Evolutionary conservation across 1,140 invertebrate species (phyloP), one percentile per base, ranked within the genome.

Genomic region (Macrocentrus cingulum): DNA sequence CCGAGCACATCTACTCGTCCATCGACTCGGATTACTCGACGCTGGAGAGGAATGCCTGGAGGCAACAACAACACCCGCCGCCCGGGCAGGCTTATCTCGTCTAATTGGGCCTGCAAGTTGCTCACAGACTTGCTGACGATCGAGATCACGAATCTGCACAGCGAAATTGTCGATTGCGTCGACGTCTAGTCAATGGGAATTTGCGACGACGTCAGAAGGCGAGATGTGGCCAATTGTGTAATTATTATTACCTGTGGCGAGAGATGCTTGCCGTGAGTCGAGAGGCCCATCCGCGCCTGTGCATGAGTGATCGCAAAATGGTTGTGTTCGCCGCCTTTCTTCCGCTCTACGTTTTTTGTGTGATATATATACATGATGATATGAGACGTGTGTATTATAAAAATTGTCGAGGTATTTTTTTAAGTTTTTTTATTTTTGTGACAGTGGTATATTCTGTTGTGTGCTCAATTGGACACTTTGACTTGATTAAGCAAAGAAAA

Each of bases 1-100:
- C 89, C 54, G 91, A 92, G 79, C 91, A 92, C 76, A 92, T 92
- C 66, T 92, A 92, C 71, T 91, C 90, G 22, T 91, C 89, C 65
- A 92, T 92, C 75, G 91, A 92, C 75, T 91, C 90, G 55, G 90
- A 92, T 72, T 91, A 92, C 66, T 85, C 84, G 58, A 84, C 83
- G 20, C 67, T 84, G 11, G 81, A 84, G 68, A 75, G 80, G 62
- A 81, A 76, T 50, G 73, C 74, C 48, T 77, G 80, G 80, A 70
- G 79, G 55, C 67, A 77, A 42, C 79, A 61, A 62, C 76, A 67
- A 53, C 66, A 66, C 45, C 61, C 73, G 13, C 77, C 75, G 44
- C 77, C 80, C 60, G 83, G 81, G 23, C 82, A 84, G 67, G 82
- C 83, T 59, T 84, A 84, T 69, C 79, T 84, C 67, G 83, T 84